phyloP scores from a whole-genome alignment of 2,797 vertebrate species.

The Malurus splendens region DNA sequence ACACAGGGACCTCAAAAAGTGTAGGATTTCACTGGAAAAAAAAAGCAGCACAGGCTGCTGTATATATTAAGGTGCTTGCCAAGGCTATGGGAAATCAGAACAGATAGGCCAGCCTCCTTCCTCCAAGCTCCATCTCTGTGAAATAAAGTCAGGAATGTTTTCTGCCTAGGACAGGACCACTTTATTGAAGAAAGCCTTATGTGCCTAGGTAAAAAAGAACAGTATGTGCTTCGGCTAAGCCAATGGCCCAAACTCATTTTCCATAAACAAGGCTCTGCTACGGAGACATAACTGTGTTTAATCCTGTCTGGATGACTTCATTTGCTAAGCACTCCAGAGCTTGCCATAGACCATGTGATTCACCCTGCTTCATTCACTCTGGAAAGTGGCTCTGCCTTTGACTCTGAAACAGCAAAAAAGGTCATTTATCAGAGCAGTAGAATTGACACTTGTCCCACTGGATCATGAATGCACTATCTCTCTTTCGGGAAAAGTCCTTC shows the following conservation, averaged over 20 bases:
- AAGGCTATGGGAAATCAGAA: slow-evolving; percentile 45
- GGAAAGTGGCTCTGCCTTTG: slow-evolving; percentile 35
- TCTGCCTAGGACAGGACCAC: slow-evolving; percentile 34
- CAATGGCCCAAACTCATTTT: slow-evolving; percentile 63
- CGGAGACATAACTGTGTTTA: slow-evolving; percentile 63
- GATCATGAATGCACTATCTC: not conserved
- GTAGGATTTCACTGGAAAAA: not conserved
- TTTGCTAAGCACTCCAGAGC: slow-evolving; percentile 53
- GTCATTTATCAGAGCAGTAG: slow-evolving; percentile 28
- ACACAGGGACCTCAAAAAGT: slow-evolving; percentile 3
- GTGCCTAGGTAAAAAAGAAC: slow-evolving; percentile 51
- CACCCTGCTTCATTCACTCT: slow-evolving; percentile 37
- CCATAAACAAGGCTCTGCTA: slow-evolving; percentile 68
- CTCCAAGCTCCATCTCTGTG: not conserved
- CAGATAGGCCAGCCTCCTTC: not conserved
- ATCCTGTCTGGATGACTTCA: slow-evolving; percentile 72
- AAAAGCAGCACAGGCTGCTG: not conserved
- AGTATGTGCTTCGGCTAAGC: slow-evolving; percentile 55
- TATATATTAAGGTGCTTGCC: not conserved
- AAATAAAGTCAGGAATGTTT: slow-evolving; percentile 35
- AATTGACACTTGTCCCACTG: not conserved
- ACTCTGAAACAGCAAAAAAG: slow-evolving; percentile 35
- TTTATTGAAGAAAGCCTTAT: slow-evolving; percentile 48
- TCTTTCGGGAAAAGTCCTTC: not conserved
- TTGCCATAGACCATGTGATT: slow-evolving; percentile 52